These are phyloP conservation scores for Bombus sylvicola DNA, from an alignment of 1,140 invertebrate species.

Conservation along the genomic window DNA sequence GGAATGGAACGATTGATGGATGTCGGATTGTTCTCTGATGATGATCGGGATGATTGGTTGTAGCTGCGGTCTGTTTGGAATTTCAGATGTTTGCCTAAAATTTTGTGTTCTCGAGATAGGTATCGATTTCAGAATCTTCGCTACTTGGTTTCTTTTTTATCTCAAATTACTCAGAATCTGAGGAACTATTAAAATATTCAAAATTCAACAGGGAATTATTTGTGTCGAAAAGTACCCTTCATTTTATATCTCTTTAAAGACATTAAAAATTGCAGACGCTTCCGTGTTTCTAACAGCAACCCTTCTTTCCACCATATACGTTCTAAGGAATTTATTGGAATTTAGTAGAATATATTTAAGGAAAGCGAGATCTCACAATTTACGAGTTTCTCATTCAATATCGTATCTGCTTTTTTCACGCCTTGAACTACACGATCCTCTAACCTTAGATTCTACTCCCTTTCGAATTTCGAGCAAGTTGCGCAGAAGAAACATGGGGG, in stretches of 20 bases:
- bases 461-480: slow-evolving; percentile 3
- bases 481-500: neutral
- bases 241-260: too few relatives aligned
- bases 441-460: slow-evolving; percentile 7
- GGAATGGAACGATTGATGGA: neutral
- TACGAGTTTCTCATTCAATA: neutral
- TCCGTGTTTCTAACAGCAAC: too few relatives aligned
- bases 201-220: too few relatives aligned
- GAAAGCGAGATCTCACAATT: neutral
- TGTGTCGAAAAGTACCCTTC: too few relatives aligned
- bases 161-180: too few relatives aligned
- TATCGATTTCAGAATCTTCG: neutral
- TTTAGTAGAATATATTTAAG: neutral
- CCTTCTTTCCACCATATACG: neutral
- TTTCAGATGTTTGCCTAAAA: neutral
- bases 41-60: too few relatives aligned
- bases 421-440: neutral
- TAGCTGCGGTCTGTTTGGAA: neutral
- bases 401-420: neutral
- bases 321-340: neutral
- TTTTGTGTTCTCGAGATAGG: neutral
- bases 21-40: neutral
- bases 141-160: neutral
- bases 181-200: too few relatives aligned
- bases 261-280: too few relatives aligned